These are phyloP conservation scores for Choloepus didactylus DNA, from an alignment of 2,797 vertebrate genomes.

Conservation along the genomic window DNA sequence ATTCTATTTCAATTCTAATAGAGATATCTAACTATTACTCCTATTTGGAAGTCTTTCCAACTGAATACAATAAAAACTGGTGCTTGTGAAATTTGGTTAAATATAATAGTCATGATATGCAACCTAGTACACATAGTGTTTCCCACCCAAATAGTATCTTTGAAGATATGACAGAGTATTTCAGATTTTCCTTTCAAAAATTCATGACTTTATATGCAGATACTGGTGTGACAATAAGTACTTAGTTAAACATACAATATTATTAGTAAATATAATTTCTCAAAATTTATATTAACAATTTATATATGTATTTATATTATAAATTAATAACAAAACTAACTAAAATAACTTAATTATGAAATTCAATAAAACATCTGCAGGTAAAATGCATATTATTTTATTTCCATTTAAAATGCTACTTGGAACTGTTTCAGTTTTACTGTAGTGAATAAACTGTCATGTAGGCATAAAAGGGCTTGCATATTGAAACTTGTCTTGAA, in stretches of 20 bases:
- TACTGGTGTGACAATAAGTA: not conserved
- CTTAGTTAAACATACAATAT: not conserved
- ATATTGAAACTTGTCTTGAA: constrained; percentile 73
- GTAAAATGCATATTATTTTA: not conserved
- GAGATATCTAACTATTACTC: not conserved
- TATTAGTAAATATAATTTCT: not conserved
- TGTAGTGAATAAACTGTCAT: not conserved
- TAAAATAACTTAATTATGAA: not conserved
- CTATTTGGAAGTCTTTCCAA: not conserved
- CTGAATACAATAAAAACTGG: not conserved
- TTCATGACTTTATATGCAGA: not conserved
- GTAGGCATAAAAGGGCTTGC: constrained; percentile 1
- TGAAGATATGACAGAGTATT: not conserved
- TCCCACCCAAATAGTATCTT: not conserved
- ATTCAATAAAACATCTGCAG: not conserved
- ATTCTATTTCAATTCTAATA: not conserved
- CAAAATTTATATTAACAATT: not conserved
- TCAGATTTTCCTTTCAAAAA: not conserved
- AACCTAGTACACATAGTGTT: not conserved
- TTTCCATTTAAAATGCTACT: not conserved
- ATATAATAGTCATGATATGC: not conserved
- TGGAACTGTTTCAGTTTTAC: not conserved
- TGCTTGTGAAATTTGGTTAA: not conserved
- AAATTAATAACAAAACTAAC: not conserved
- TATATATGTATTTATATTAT: not conserved